These are phyloP conservation scores for Puffinus mauretanicus DNA, from an alignment of 2,113 vertebrate species.

Conservation along the genomic window DNA sequence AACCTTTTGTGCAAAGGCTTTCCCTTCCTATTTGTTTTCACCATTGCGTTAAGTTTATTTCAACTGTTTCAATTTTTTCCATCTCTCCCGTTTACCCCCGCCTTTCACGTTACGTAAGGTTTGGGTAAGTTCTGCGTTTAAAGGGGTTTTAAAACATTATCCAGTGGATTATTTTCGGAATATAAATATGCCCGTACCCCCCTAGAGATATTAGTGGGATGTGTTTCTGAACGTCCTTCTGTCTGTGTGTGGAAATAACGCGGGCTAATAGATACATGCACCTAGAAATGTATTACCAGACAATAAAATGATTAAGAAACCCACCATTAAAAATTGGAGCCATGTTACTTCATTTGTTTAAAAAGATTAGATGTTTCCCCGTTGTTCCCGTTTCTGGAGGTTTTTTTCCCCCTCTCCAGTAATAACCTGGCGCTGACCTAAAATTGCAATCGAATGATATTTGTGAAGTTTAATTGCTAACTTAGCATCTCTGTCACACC, in stretches of 20 bases:
- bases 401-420: not conserved
- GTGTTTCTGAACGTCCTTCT: conserved; percentile 7
- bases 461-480: conserved; percentile 83
- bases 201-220: not conserved
- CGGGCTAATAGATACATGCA: not conserved
- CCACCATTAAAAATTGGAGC: conserved; percentile 37
- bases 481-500: conserved; percentile 82
- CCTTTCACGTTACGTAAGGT: not conserved
- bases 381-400: conserved; percentile 48
- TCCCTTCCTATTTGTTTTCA: conserved; percentile 61
- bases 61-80: not conserved
- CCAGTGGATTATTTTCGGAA: not conserved
- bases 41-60: conserved; percentile 21
- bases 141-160: not conserved
- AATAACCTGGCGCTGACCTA: conserved; percentile 69
- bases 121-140: not conserved
- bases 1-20: conserved; percentile 53
- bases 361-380: conserved; percentile 56
- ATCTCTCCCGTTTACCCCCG: not conserved
- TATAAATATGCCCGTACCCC: not conserved
- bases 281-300: conserved; percentile 23
- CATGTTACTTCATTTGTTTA: conserved; percentile 55
- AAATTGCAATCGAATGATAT: conserved; percentile 77
- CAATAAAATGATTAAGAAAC: conserved; percentile 47
- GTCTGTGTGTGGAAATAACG: not conserved